Evolutionary conservation across 2,888 invertebrate genomes (phyloP), one percentile per base, ranked within the genome.

Genomic region (Chaitophorus viminalis): DNA sequence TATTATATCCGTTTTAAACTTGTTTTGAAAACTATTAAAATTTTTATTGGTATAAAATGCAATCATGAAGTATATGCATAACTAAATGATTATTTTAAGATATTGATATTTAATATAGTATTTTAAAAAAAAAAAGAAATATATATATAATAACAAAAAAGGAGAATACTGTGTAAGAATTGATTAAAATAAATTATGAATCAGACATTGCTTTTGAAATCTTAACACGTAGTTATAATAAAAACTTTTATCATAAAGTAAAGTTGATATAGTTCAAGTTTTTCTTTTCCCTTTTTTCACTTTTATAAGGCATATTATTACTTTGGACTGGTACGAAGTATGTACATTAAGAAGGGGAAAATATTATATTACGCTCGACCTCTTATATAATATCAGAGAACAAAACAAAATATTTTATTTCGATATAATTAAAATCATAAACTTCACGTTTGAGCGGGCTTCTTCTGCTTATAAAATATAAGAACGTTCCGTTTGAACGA

Each of bases 201-300:
- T 79, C 79, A 65, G 65, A 25, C n/a, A n/a, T 65, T 18, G 21
- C 21, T 78, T 82, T 74, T 21, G 21, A 52, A 74, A 60, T 36
- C 54, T 1, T 14, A 74, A 83, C 82, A 83, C 74, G 82, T 74
- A 83, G 74, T 75, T 60, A 6, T 74, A 83, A 83, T 83, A 74
- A 83, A 83, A 83, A 83, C 54, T 74, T 83, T 83, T 75, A 74
- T 83, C 74, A 21, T 83, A 83, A 83, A 83, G 29, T 74, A 60
- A 54, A 74, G 33, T 36, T 36, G 46, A 36, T 36, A 54, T 82
- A 54, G 72, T 72, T 72, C 72, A n/a, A 14, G 54, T 75, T 74
- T 11, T 33, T 74, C 6, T 70, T 81, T 68, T 70, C 31, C 29
- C 29, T 70, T 70, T 68, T 60, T 60, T 29, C 8, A 21, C 60